A percentile compares a stretch with the other conserved stretches of the same genome.
phyloP scores from a whole-genome alignment of 2,888 invertebrate species.

The Phalera bucephala region DNA sequence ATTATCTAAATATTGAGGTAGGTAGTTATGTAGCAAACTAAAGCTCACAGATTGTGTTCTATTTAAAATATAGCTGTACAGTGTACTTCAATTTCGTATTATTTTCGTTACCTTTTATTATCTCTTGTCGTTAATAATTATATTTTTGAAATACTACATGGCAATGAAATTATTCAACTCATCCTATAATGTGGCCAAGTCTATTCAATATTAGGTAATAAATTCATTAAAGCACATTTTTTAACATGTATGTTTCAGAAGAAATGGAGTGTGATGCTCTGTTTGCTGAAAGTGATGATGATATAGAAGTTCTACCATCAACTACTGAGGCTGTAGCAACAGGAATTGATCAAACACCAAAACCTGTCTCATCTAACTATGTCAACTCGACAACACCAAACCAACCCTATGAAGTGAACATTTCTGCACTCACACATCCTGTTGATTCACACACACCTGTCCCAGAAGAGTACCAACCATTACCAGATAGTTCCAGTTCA shows the following conservation, averaged over 20 bases:
- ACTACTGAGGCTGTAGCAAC: conserved; percentile 41
- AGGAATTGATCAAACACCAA: conserved; percentile 41
- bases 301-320: conserved; percentile 73
- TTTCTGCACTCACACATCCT: conserved; percentile 54
- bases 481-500: conserved; percentile 73
- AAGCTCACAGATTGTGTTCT: too few relatives aligned
- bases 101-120: too few relatives aligned
- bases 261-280: conserved; percentile 86
- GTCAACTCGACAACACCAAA: conserved; percentile 63
- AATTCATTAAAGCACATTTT: too few relatives aligned
- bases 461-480: conserved; percentile 74
- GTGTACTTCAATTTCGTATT: too few relatives aligned
- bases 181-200: too few relatives aligned
- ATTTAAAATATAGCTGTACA: too few relatives aligned
- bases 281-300: conserved; percentile 86
- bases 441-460: conserved; percentile 67
- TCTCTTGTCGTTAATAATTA: too few relatives aligned
- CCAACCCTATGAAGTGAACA: conserved; percentile 56
- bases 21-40: too few relatives aligned
- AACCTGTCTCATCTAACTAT: conserved; percentile 62
- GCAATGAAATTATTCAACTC: too few relatives aligned
- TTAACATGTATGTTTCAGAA: conserved; percentile 57
- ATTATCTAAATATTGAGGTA: too few relatives aligned
- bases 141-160: too few relatives aligned
- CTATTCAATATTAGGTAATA: too few relatives aligned